These are phyloP conservation scores for Neoascia interrupta DNA, from an alignment of 2,888 invertebrate species.

Conservation along the genomic window DNA sequence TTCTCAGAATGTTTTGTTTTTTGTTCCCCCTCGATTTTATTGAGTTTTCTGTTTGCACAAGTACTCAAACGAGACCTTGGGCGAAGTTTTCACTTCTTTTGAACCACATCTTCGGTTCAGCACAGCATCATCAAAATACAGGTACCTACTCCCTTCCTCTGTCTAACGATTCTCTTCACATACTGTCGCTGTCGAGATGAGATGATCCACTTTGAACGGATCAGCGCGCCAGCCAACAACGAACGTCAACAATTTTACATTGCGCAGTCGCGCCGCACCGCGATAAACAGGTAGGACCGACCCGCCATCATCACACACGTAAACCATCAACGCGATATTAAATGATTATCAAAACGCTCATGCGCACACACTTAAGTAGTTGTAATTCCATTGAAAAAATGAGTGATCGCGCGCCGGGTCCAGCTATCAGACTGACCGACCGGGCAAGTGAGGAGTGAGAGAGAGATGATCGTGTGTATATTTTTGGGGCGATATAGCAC, in stretches of 20 bases:
- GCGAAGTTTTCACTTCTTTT: slow-evolving; percentile 49
- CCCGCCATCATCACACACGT: not conserved
- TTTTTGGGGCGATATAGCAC: slow-evolving; percentile 28
- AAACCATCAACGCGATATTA: not conserved
- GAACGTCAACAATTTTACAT: not conserved
- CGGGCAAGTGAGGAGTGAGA: not conserved
- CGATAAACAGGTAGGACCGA: slow-evolving; percentile 30
- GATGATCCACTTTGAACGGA: slow-evolving; percentile 41
- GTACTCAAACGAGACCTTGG: slow-evolving; percentile 43
- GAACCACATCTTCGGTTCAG: too few species aligned
- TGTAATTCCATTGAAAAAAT: slow-evolving; percentile 66
- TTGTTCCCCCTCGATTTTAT: slow-evolving; percentile 12
- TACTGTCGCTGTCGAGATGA: not conserved
- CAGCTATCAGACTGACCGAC: not conserved
- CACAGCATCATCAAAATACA: too few species aligned
- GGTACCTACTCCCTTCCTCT: slow-evolving; percentile 4
- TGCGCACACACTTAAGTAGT: slow-evolving; percentile 46
- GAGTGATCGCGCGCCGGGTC: slow-evolving; percentile 22
- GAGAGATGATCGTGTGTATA: slow-evolving; percentile 37
- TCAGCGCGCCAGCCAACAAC: slow-evolving; percentile 32
- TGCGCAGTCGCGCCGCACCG: not conserved
- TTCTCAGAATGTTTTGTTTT: slow-evolving; percentile 29
- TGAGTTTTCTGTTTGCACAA: slow-evolving; percentile 32
- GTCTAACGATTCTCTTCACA: slow-evolving; percentile 26
- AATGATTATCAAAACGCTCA: slow-evolving; percentile 33